phyloP scores from a whole-genome alignment of 1,140 invertebrate genomes.

The Calephelis virginiensis region DNA sequence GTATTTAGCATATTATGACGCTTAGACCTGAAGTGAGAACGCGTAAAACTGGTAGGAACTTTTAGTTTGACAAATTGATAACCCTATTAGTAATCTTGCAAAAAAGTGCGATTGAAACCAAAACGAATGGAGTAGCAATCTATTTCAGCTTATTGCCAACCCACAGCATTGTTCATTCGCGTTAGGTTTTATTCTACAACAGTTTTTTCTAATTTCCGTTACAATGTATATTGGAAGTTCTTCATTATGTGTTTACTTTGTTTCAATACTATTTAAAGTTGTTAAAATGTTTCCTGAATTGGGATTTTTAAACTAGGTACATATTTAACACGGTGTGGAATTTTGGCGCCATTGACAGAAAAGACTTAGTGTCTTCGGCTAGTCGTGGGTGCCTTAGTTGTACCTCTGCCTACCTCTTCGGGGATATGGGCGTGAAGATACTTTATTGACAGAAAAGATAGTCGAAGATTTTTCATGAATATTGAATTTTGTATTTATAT shows the following conservation, averaged over 20 bases:
- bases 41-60: too few species aligned
- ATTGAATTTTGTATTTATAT: too few species aligned
- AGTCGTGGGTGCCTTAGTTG: too few species aligned
- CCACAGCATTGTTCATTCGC: slow-evolving; percentile 8
- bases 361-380: too few species aligned
- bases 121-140: slow-evolving; percentile 7
- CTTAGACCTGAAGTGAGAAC: too few species aligned
- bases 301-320: background rate
- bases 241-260: slow-evolving; percentile 2
- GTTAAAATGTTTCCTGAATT: background rate
- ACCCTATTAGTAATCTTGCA: background rate
- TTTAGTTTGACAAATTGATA: background rate
- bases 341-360: too few species aligned
- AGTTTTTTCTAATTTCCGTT: slow-evolving; percentile 15
- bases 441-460: too few species aligned
- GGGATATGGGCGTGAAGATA: too few species aligned
- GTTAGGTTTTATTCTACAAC: slow-evolving; percentile 4
- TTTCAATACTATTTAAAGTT: background rate
- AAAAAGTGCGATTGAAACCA: slow-evolving; percentile 3
- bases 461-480: too few species aligned
- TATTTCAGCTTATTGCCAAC: slow-evolving; percentile 14
- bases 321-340: too few species aligned
- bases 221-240: slow-evolving; percentile 8
- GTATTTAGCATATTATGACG: too few species aligned
- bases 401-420: too few species aligned